Evolutionary conservation across 2,888 invertebrate species (phyloP), one percentile per base, ranked within the genome.

Genomic region (Platerodrilus igneus): DNA sequence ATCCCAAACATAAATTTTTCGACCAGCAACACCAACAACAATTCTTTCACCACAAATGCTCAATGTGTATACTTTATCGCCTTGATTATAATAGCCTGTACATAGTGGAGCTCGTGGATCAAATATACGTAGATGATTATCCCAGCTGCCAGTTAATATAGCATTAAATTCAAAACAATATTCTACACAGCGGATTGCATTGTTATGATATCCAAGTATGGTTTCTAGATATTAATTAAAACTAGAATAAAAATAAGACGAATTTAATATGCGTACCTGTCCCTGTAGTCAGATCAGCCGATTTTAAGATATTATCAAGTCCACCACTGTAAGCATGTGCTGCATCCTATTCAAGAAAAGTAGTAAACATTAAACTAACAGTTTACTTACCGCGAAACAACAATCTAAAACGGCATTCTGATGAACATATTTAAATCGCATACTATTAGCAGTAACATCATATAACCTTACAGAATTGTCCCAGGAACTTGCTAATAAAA

Each of bases 1-100:
- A 63, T 99, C 99, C 96, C 96, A 99, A 16, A 99, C 91, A 34
- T 91, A 79, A 38, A 99, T 93, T 67, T 93, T 89, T 16, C 97
- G 77, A 7, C 90, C 89, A 0, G 93, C 91, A 16, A 97, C 97
- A 0, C 95, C 99, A 1, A 99, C 96, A 5, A 99, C 90, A 52
- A 97, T 78, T 66, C 92, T 89, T 60, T 96, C 93, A 6, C 94
- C 95, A 51, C 92, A 91, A 37, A 92, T 83, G 41, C 92, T 91
- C 83, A 97, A 84, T 34, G 96, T 93, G 65, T 90, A 93, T 0
- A 94, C 90, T 68, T 77, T 77, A 43, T 87, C 87, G 22, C 86
- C 85, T 62, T 91, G 90, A 50, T 86, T 82, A 57, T 87, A 89
- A 46, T 81, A 86, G 14, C 89, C 89, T 32, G 85, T 83, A 63